Evolutionary conservation across 2,113 vertebrate genomes (phyloP), one percentile per base, ranked within the genome.

Genomic region (Bombycilla garrulus): DNA sequence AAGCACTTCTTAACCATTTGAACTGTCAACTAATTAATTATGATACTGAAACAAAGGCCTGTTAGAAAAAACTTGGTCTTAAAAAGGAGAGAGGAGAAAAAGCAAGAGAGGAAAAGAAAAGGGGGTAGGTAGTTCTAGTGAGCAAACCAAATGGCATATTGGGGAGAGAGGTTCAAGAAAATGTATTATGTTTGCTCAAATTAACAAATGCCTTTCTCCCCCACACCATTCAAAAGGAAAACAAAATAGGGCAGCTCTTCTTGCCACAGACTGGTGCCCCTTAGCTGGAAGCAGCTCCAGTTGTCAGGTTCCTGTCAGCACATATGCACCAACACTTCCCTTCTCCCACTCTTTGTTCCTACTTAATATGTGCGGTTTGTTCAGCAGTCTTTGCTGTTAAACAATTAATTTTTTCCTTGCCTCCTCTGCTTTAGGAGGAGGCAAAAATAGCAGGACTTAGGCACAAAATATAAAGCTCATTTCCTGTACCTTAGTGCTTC

Each of bases 381-480:
- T 92, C 83, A 92, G 82, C 90, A 81, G 81, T 83, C 91, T 92
- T 96, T 91, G 72, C 96, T 81, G 80, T 89, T 95, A 81, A 97
- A 97, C 91, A 96, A 96, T 95, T 93, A 72, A 69, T 95, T 95
- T 94, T 92, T 79, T 50, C 69, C 79, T 64, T 83, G 51, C 64
- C 77, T 92, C 51, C 56, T 91, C 86, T 91, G 65, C 86, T 84
- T 87, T 60, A 85, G 57, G 71, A 84, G 45, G 22, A 86, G 47
- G 77, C 62, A 90, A 95, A 96, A 97, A 96, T 81, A 96, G 65
- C 81, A 94, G 72, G 95, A 93, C 74, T 25, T 61, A 47, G 74
- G 91, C 91, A 96, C 73, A 95, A 97, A 98, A 97, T 91, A 91
- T 74, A 97, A 96, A 96, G 80, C 87, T 97, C 87, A 95, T 94